Percentiles rank a stretch among this genome's conserved stretches.
Evolutionary conservation across 1,140 invertebrate species (phyloP).

Genomic region (Tachypleus tridentatus): DNA sequence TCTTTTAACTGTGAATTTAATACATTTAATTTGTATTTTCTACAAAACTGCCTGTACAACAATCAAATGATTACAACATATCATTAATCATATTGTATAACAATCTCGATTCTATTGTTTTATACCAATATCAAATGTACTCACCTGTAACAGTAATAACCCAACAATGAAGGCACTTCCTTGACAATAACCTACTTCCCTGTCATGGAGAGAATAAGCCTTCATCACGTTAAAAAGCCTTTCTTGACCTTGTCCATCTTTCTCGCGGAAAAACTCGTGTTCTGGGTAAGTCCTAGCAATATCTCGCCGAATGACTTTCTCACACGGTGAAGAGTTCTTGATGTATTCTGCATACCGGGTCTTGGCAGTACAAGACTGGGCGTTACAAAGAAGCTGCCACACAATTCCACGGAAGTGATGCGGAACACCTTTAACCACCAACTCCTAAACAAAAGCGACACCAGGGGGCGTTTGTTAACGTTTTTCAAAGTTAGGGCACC

Average conservation of each 20-base stretch:
- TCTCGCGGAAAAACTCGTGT: constrained; percentile 93
- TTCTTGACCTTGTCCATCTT: constrained; percentile 91
- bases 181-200: constrained; percentile 98
- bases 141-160: constrained; percentile 74
- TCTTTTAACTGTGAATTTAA: too few relatives aligned
- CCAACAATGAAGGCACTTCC: constrained; percentile 95
- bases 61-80: too few relatives aligned
- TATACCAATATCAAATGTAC: too few relatives aligned
- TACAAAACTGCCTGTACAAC: too few relatives aligned
- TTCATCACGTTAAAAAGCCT: constrained; percentile 98
- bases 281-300: constrained; percentile 97
- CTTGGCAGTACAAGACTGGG: constrained; percentile 71
- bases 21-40: too few relatives aligned
- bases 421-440: constrained; percentile 89
- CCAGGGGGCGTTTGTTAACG: too few relatives aligned
- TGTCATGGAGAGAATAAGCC: constrained; percentile 91
- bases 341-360: constrained; percentile 93
- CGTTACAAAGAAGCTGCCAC: constrained; percentile 89
- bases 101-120: too few relatives aligned
- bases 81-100: too few relatives aligned
- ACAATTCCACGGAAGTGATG: constrained; percentile 92
- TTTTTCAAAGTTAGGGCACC: too few relatives aligned
- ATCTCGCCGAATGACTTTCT: constrained; percentile 90
- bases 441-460: constrained; percentile 39
- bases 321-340: constrained; percentile 89